These are phyloP conservation scores for Xylophagus ater DNA, from an alignment of 2,888 invertebrate genomes.

Conservation along the genomic window DNA sequence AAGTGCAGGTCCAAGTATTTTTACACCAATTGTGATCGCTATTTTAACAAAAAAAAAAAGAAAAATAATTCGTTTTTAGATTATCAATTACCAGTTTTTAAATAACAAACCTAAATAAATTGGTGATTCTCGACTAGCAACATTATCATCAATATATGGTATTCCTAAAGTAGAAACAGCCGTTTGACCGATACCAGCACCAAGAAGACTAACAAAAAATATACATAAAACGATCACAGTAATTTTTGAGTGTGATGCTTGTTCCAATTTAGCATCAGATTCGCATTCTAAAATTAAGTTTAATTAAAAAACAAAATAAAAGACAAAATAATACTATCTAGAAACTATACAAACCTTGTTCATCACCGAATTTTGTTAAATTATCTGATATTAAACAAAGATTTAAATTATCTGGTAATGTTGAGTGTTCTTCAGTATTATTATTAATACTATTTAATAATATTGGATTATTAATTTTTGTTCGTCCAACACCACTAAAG, in stretches of 20 bases:
- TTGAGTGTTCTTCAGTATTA: too few species aligned
- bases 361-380: slow-evolving; percentile 11
- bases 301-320: background rate
- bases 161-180: slow-evolving; percentile 87
- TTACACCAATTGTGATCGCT: slow-evolving; percentile 86
- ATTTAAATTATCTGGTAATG: slow-evolving; percentile 30
- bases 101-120: slow-evolving; percentile 70
- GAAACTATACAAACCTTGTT: too few species aligned
- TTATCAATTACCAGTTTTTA: background rate
- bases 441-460: background rate
- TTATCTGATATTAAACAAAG: slow-evolving; percentile 30
- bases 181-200: slow-evolving; percentile 86
- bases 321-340: too few species aligned
- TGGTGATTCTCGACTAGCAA: slow-evolving; percentile 82
- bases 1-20: slow-evolving; percentile 81
- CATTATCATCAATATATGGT: slow-evolving; percentile 89
- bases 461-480: background rate
- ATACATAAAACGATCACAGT: slow-evolving; percentile 74
- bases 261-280: slow-evolving; percentile 50
- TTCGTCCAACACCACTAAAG: slow-evolving; percentile 21
- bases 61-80: slow-evolving; percentile 2
- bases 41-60: background rate
- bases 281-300: slow-evolving; percentile 40
- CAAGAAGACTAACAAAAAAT: slow-evolving; percentile 76
- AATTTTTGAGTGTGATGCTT: slow-evolving; percentile 61